Conservation (phyloP, 1,140 invertebrate genomes). For the Panonychus citri region DNA sequence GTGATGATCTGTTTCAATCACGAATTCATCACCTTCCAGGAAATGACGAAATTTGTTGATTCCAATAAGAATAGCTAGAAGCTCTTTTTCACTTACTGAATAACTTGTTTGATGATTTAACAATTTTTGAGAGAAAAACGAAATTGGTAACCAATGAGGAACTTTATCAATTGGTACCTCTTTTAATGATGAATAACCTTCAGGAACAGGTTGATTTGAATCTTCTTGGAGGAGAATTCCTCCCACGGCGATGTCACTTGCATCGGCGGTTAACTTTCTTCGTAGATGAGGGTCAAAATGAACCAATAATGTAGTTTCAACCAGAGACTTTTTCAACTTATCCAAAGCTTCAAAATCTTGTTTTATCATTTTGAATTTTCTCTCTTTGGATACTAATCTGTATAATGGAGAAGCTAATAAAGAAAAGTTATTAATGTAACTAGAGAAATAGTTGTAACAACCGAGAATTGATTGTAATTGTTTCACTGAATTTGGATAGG, state of each 20-base stretch:
- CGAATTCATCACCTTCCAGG: neutral
- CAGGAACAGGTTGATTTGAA: too few relatives aligned
- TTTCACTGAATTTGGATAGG: slow-evolving; percentile 15
- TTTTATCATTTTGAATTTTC: neutral
- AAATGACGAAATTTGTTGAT: neutral
- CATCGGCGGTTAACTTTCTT: neutral
- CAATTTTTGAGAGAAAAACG: too few relatives aligned
- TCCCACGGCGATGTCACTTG: neutral
- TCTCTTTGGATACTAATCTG: slow-evolving; percentile 11
- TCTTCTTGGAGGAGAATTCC: neutral
- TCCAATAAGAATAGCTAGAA: neutral
- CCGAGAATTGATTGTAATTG: slow-evolving; percentile 25
- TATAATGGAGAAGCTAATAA: slow-evolving; percentile 19
- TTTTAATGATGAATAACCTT: too few relatives aligned
- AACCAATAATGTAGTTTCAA: neutral
- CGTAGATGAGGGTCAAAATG: neutral
- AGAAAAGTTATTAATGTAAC: slow-evolving; percentile 13
- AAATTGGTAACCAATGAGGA: too few relatives aligned
- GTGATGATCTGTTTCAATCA: too few relatives aligned
- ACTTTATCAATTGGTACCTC: too few relatives aligned
- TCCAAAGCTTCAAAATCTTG: neutral
- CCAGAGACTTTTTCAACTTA: slow-evolving; percentile 14
- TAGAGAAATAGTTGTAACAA: slow-evolving; percentile 11
- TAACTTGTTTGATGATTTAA: slow-evolving; percentile 6
- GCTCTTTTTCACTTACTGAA: neutral